phyloP scores from a whole-genome alignment of 37 sponge, comb jelly and placozoan species.

The Crambe crambe region DNA sequence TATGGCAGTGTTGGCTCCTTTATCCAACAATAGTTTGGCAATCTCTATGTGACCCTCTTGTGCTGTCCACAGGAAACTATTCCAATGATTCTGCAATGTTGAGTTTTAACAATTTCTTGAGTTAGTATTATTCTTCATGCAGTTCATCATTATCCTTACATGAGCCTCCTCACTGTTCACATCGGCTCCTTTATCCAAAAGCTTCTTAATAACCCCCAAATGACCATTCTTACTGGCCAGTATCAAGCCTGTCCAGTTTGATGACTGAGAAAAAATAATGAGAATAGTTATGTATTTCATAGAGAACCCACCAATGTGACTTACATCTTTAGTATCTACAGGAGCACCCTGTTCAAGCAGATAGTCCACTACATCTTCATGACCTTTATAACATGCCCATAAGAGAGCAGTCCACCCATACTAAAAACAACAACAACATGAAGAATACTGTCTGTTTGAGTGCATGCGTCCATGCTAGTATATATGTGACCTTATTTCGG shows the following conservation, averaged over 20 bases:
- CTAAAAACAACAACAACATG: too few relatives aligned
- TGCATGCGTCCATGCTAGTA: too few relatives aligned
- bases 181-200: too few relatives aligned
- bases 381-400: neutral
- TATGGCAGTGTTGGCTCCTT: neutral
- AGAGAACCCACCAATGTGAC: too few relatives aligned
- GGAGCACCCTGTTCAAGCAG: neutral
- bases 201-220: neutral
- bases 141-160: neutral
- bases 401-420: conserved; percentile 1
- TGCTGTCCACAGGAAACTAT: neutral
- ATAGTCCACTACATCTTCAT: too few relatives aligned
- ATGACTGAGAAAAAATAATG: neutral
- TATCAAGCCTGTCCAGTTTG: conserved; percentile 3
- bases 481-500: too few relatives aligned
- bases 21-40: neutral
- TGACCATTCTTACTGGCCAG: neutral
- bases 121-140: neutral
- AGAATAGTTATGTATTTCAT: too few relatives aligned
- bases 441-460: too few relatives aligned
- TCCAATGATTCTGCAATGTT: neutral
- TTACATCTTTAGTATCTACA: conserved; percentile 1
- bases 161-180: neutral
- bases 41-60: neutral
- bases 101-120: neutral